Evolutionary conservation across 2,888 invertebrate genomes (phyloP).

Genomic region (Elmis aenea): DNA sequence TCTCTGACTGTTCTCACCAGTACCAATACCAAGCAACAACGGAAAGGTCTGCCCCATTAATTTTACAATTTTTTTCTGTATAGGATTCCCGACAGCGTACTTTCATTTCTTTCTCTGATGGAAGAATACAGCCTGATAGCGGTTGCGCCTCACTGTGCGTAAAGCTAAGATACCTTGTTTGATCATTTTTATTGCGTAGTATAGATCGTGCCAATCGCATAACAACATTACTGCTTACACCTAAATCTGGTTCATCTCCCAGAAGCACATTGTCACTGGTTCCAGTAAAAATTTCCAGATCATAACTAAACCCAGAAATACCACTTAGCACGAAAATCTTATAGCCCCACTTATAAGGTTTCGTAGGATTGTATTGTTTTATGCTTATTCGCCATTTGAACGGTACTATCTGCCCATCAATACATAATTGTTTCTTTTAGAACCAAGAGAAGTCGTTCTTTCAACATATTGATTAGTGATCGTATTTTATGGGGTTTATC

Average conservation of each 20-base stretch:
- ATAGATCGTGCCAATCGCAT: slow-evolving; percentile 26
- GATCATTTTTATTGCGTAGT: slow-evolving; percentile 26
- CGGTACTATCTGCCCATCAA: slow-evolving; percentile 38
- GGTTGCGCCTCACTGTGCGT: slow-evolving; percentile 22
- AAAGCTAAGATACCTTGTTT: slow-evolving; percentile 20
- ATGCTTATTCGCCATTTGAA: slow-evolving; percentile 28
- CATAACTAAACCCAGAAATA: slow-evolving; percentile 37
- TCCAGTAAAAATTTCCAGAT: slow-evolving; percentile 37
- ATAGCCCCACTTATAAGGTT: slow-evolving; percentile 37
- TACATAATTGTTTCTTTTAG: slow-evolving; percentile 33
- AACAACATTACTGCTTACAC: slow-evolving; percentile 32
- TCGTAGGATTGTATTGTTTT: slow-evolving; percentile 37
- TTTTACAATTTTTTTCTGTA: slow-evolving; percentile 1
- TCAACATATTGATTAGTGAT: slow-evolving; percentile 18
- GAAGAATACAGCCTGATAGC: slow-evolving; percentile 16
- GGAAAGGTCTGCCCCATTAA: slow-evolving; percentile 2
- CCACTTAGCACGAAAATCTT: slow-evolving; percentile 38
- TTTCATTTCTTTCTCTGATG: slow-evolving; percentile 17
- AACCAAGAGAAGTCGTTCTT: slow-evolving; percentile 18
- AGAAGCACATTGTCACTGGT: slow-evolving; percentile 26
- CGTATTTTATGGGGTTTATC: slow-evolving; percentile 32
- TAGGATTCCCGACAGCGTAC: slow-evolving; percentile 7
- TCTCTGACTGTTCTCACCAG: too few species aligned
- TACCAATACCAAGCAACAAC: slow-evolving; percentile 3
- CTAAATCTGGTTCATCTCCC: slow-evolving; percentile 28